Conservation (phyloP, 2,797 vertebrate species). For the Balearica regulorum region DNA sequence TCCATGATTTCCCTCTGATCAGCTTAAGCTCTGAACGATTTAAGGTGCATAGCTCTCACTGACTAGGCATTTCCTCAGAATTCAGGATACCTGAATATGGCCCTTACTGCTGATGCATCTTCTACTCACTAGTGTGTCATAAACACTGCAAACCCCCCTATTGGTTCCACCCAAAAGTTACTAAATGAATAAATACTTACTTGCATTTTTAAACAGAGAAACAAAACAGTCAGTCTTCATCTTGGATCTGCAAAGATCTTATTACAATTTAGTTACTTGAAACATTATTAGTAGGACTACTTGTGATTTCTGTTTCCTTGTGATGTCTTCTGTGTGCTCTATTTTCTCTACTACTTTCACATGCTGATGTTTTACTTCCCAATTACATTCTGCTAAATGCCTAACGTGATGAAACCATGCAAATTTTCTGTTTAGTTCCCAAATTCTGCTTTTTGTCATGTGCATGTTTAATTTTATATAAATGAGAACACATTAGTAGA, state of each 20-base stretch:
- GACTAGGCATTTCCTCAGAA: background rate
- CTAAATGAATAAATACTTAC: background rate
- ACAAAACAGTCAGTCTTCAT: background rate
- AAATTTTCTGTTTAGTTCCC: slow-evolving; percentile 8
- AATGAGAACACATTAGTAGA: background rate
- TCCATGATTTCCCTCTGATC: background rate
- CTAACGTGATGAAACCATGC: background rate
- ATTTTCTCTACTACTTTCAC: background rate
- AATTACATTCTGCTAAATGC: background rate
- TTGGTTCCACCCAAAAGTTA: background rate
- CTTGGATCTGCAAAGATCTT: background rate
- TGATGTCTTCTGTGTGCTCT: background rate
- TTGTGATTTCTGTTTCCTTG: background rate
- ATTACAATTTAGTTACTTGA: background rate
- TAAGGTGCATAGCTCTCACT: background rate
- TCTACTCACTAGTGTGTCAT: background rate
- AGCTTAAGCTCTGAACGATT: background rate
- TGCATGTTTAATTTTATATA: background rate
- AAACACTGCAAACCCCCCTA: background rate
- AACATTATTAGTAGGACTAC: background rate
- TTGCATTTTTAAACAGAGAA: background rate
- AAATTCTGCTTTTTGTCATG: background rate
- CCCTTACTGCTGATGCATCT: background rate
- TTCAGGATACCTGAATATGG: background rate
- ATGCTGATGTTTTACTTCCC: slow-evolving; percentile 3